These are phyloP conservation scores for Drosophila neotestacea DNA, from an alignment of 2,888 invertebrate species.

Conservation along the genomic window DNA sequence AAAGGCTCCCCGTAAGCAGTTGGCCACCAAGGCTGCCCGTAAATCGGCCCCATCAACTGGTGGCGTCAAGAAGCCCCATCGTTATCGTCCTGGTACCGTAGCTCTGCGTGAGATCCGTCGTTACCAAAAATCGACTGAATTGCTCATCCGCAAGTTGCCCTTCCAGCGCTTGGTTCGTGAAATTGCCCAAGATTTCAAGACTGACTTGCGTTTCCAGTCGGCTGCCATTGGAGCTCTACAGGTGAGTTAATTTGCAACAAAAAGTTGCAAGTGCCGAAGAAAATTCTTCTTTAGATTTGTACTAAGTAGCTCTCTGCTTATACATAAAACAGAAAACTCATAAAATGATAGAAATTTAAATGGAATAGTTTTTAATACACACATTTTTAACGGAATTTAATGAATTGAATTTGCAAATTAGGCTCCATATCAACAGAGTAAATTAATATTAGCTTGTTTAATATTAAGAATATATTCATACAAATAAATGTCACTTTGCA, in stretches of 20 bases:
- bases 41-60: slow-evolving; percentile 98
- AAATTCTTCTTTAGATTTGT: no score
- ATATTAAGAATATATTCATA: no score
- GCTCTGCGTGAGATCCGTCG: slow-evolving; percentile 98
- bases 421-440: no score
- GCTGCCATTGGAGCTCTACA: slow-evolving; percentile 96
- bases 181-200: slow-evolving; percentile 99
- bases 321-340: no score
- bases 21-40: slow-evolving; percentile 97
- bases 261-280: neutral
- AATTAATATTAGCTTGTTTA: no score
- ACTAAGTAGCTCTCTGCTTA: no score
- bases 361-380: no score
- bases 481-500: no score
- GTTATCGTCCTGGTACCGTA: slow-evolving; percentile 98
- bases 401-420: no score
- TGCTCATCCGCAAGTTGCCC: slow-evolving; percentile 97
- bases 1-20: slow-evolving; percentile 97
- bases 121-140: slow-evolving; percentile 98
- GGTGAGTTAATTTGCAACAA: slow-evolving; percentile 86
- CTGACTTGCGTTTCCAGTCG: slow-evolving; percentile 97
- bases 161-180: slow-evolving; percentile 98
- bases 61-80: slow-evolving; percentile 98
- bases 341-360: no score
- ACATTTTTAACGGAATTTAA: no score